phyloP scores from a whole-genome alignment of 2,888 invertebrate genomes.

The Epirrhoe alternata region DNA sequence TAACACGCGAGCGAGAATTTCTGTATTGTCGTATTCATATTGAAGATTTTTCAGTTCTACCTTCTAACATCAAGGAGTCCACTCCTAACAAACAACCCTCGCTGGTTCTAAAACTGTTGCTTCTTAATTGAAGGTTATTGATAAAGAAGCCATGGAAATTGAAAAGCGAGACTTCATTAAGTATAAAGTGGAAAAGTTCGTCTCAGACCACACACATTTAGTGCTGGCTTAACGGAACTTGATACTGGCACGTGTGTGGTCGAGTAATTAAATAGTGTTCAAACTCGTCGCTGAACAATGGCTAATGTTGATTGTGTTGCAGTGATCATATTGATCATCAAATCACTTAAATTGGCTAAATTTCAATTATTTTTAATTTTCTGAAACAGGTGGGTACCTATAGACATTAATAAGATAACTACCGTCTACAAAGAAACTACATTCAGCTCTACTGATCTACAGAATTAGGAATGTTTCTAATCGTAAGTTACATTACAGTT shows the following conservation, averaged over 20 bases:
- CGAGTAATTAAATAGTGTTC: constrained; percentile 39
- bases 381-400: no score
- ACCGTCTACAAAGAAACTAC: no score
- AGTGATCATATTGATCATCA: constrained; percentile 6
- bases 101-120: background rate
- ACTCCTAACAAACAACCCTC: background rate
- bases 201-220: constrained; percentile 40
- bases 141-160: background rate
- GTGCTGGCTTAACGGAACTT: constrained; percentile 35
- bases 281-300: constrained; percentile 31
- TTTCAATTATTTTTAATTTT: background rate
- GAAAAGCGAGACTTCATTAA: background rate
- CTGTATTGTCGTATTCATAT: background rate
- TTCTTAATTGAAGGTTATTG: background rate
- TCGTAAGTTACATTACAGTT: background rate
- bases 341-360: background rate
- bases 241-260: constrained; percentile 37
- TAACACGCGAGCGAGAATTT: no score
- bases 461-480: background rate
- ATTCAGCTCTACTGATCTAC: no score
- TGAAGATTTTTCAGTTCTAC: background rate
- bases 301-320: constrained; percentile 29
- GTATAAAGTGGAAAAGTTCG: constrained; percentile 10
- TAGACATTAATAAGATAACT: no score
- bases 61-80: background rate